Conservation (phyloP, 2,113 vertebrate species). For the Dipodomys ordii region DNA sequence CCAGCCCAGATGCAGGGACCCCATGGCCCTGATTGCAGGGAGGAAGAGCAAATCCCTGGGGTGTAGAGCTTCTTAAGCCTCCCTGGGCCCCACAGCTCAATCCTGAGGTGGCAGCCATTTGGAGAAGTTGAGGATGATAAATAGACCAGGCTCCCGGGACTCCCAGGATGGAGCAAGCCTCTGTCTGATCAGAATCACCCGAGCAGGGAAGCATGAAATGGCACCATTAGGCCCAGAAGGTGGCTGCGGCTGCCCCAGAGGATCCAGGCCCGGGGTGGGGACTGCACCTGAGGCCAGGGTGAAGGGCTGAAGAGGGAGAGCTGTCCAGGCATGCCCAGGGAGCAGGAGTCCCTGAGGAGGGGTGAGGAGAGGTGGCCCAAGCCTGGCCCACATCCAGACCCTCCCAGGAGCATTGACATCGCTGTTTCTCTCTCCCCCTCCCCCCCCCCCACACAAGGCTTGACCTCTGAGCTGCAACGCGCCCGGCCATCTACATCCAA, state of each 20-base stretch:
- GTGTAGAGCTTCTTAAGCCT: background rate
- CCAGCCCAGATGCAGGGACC: background rate
- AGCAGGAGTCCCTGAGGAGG: background rate
- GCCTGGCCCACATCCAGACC: background rate
- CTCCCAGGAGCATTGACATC: background rate
- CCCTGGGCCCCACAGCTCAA: background rate
- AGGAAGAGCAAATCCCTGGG: background rate
- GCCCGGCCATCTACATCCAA: background rate
- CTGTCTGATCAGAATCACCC: background rate
- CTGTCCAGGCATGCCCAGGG: background rate
- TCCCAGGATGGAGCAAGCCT: background rate
- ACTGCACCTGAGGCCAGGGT: too few species aligned
- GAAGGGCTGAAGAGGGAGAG: background rate
- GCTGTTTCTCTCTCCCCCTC: background rate
- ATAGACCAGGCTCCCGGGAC: background rate
- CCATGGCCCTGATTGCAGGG: rapidly evolving
- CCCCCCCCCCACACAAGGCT: background rate
- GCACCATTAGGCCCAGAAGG: background rate
- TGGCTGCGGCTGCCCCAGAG: background rate
- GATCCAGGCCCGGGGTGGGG: rapidly evolving
- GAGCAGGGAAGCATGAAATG: slow-evolving; percentile 28
- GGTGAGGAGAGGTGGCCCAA: too few species aligned
- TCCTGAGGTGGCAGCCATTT: background rate
- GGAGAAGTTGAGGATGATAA: background rate
- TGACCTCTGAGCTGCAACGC: too few species aligned